Percentiles rank a stretch among this genome's conserved stretches.
phyloP scores from a whole-genome alignment of 2,888 invertebrate species.

The Calephelis perditalis region DNA sequence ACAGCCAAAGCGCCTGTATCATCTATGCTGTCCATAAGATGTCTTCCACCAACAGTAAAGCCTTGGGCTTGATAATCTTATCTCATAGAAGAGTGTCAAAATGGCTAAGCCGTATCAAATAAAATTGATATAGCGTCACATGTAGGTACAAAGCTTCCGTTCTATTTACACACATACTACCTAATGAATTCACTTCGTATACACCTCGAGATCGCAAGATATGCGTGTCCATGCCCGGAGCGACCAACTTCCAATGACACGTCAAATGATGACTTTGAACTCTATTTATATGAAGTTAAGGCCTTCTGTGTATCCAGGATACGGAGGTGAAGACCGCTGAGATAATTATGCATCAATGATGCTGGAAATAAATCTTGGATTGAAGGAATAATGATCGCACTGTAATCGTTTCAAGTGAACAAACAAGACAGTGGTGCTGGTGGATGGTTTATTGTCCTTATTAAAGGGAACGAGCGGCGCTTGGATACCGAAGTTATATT shows the following conservation, averaged over 20 bases:
- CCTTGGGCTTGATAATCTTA: too few relatives aligned
- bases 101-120: neutral
- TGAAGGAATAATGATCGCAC: conserved; percentile 26
- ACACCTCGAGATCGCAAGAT: conserved; percentile 64
- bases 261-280: conserved; percentile 27
- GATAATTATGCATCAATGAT: conserved; percentile 31
- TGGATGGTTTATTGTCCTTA: conserved; percentile 39
- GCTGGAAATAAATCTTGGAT: conserved; percentile 33
- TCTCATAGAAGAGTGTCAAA: neutral
- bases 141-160: conserved; percentile 59
- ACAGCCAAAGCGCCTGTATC: too few relatives aligned
- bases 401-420: conserved; percentile 30
- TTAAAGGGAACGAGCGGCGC: conserved; percentile 37
- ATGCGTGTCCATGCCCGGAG: conserved; percentile 54
- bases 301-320: conserved; percentile 19
- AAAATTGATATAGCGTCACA: conserved; percentile 1
- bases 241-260: conserved; percentile 16
- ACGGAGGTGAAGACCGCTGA: conserved; percentile 24
- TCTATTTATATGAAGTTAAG: conserved; percentile 29
- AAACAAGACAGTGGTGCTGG: conserved; percentile 38
- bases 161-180: conserved; percentile 67
- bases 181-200: conserved; percentile 66
- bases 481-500: conserved; percentile 23
- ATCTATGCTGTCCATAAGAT: too few relatives aligned
- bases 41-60: too few relatives aligned